Evolutionary conservation across 2,113 vertebrate species (phyloP).

Genomic region (Amazona guildingii): DNA sequence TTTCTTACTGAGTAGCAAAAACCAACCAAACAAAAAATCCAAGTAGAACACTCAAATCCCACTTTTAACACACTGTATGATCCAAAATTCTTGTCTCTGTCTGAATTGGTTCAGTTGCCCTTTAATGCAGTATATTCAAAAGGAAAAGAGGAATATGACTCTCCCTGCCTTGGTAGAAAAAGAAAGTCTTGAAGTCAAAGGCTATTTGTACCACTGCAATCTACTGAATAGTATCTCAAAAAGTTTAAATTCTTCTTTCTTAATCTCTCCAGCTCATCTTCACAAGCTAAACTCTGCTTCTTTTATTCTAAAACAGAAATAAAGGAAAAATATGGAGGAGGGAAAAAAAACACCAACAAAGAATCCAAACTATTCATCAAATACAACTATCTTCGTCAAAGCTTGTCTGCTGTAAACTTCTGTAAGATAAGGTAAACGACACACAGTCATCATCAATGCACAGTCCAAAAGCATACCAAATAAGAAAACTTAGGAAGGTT

Average conservation of each 20-base stretch:
- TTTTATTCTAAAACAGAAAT: conserved; percentile 4
- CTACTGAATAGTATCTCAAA: not conserved
- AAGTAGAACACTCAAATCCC: fast-evolving
- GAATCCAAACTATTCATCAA: not conserved
- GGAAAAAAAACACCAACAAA: fast-evolving
- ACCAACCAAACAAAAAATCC: not conserved
- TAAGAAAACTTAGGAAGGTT: not conserved
- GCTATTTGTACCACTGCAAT: not conserved
- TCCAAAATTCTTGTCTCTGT: not conserved
- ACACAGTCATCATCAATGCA: not conserved
- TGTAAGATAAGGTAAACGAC: not conserved
- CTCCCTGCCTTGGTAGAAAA: not conserved
- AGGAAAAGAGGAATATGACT: not conserved
- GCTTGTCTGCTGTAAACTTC: not conserved
- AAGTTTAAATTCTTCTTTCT: not conserved
- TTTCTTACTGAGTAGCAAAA: not conserved
- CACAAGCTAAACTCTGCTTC: not conserved
- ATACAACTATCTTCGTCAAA: not conserved
- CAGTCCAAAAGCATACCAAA: not conserved
- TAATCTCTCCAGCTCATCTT: not conserved
- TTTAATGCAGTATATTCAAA: not conserved
- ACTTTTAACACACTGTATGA: not conserved
- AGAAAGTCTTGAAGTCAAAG: not conserved
- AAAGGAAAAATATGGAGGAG: not conserved
- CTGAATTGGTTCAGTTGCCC: not conserved